These are phyloP conservation scores for Dexiosoma caninum DNA, from an alignment of 2,888 invertebrate species.

Conservation along the genomic window DNA sequence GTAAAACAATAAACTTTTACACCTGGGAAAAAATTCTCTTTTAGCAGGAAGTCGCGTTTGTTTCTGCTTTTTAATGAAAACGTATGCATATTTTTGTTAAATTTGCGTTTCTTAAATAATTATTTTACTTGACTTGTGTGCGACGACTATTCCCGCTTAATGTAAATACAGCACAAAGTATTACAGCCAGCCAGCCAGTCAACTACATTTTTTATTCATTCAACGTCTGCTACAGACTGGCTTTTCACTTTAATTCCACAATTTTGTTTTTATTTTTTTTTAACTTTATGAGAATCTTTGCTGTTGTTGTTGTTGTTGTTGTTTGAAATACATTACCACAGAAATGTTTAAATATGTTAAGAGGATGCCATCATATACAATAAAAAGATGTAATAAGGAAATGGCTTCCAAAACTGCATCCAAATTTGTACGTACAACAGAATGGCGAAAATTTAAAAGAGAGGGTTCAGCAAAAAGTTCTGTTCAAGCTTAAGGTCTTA, in stretches of 20 bases:
- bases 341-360: slow-evolving; percentile 47
- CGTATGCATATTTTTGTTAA: neutral
- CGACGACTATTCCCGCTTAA: too few relatives aligned
- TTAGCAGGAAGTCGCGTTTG: slow-evolving; percentile 31
- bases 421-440: neutral
- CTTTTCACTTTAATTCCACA: slow-evolving; percentile 21
- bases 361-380: slow-evolving; percentile 20
- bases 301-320: slow-evolving; percentile 22
- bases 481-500: too few relatives aligned
- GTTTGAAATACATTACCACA: slow-evolving; percentile 47
- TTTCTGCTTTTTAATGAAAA: slow-evolving; percentile 13
- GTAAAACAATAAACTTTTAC: slow-evolving; percentile 18
- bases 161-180: neutral
- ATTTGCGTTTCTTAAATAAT: slow-evolving; percentile 35
- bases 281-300: slow-evolving; percentile 24
- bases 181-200: neutral
- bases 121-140: slow-evolving; percentile 13
- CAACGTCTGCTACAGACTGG: slow-evolving; percentile 19
- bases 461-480: slow-evolving; percentile 6
- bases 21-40: slow-evolving; percentile 7
- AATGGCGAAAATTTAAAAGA: neutral
- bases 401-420: neutral
- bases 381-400: slow-evolving; percentile 42
- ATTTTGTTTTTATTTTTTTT: neutral
- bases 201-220: slow-evolving; percentile 25